Base-by-base conservation (phyloP, 1,140 invertebrate species). In the Danaus melanippus region DNA sequence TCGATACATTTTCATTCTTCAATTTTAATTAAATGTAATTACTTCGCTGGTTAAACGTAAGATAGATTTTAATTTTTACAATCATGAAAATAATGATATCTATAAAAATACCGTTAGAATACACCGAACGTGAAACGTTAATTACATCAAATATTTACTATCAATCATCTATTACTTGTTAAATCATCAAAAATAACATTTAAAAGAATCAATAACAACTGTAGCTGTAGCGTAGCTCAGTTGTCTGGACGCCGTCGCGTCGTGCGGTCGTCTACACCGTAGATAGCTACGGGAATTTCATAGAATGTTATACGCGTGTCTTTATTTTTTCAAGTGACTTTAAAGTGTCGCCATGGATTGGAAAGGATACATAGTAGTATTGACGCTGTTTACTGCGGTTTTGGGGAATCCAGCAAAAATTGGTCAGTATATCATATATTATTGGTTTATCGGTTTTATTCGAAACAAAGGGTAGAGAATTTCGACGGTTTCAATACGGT, bases 131-230 rank as follows among this genome's bases (percentile, higher is more conserved):
- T 32, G 21, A 32, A 32, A 32, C 21, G 21, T 32, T 32, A 32
- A 32, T 32, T 32, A 32, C 21, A 32, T 32, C 21, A 32, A 32
- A 32, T 32, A 32, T 32, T 32, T 32, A 32, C 21, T 32, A 32
- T 32, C 21, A 32, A 32, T 41, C 42, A 39, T 63, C 60, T 66
- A 61, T 70, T 62, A 71, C 69, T 66, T 72, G 68, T 74, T 69
- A 84, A 84, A 81, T 79, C 60, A 64, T 77, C 76, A 76, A 79
- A 79, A 84, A 84, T 81, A 81, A 79, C 80, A 81, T 81, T 82
- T 84, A 79, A 79, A 79, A 81, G 80, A 84, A 84, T 84, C 80
- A 84, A 84, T 84, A 84, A 79, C 63, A 79, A 64, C 69, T 67
- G 62, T 67, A 69, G 57, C 62, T 63, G 64, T 66, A 69, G 68